Base-by-base conservation (phyloP, 1,140 invertebrate species). In the Archivesica marissinica region DNA sequence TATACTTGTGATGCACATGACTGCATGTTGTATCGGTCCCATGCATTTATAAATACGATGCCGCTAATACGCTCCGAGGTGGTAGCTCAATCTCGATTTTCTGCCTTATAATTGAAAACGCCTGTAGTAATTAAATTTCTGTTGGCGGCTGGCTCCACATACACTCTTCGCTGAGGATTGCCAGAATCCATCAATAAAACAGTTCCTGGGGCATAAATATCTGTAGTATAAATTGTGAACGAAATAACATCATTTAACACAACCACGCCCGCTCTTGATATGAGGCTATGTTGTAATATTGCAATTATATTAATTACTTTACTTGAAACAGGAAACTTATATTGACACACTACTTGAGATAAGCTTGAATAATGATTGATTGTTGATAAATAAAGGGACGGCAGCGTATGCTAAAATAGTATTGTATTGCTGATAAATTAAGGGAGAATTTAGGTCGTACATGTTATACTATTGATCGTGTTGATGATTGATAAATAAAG, bases 221-320 rank as follows among this genome's bases (percentile, higher is more conserved):
- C 28, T 50, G 0, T 15, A 47, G 68, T 2, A 38, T 70, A 66
- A 44, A 70, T 44, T 30, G 25, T 50, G 68, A 72, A 44, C 41
- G 7, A 13, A 47, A 28, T 50, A 72, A 47, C 68, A 72, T 17
- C 38, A 20, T n/a, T 47, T 9, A 72, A 52, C 50, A 72, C 41
- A 44, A 50, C 68, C 68, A 72, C 68, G 41, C 68, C 68, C 68
- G 25, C 23, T 20, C n/a, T 25, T 20, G 20, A 17, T 4, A 56
- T 9, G 28, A 23, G 20, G 7, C 20, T 23, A 56, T 25, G 52
- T 23, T 23, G 52, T 50, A 50, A 50, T 28, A 44, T 38, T 72
- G 68, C 44, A 72, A 72, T 72, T 72, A 72, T 30, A 44, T 30
- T 72, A 50, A 72, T 72, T 72, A 44, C 28, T 72, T 72, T 72